Conservation (phyloP, 2,797 vertebrate genomes). For the Aulostomus chinensis region DNA sequence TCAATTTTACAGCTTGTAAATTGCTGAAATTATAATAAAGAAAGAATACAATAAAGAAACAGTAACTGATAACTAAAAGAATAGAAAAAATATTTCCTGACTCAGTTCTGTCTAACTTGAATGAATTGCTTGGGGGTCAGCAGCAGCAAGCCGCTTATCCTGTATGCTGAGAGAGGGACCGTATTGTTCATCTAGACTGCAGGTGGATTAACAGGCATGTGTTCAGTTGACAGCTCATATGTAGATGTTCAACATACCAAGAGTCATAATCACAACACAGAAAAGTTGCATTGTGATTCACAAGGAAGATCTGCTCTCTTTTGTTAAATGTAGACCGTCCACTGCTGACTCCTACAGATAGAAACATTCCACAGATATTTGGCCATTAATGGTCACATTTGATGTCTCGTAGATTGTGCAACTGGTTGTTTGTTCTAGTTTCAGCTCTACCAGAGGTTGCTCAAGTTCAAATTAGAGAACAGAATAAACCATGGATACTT, state of each 20-base stretch:
- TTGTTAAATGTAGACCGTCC: constrained; percentile 32
- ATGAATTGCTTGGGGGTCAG: constrained; percentile 24
- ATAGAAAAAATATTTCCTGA: too few relatives aligned
- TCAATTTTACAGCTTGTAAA: too few relatives aligned
- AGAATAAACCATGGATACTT: constrained; percentile 20
- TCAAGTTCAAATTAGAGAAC: too few relatives aligned
- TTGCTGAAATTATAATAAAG: too few relatives aligned
- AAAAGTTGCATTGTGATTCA: constrained; percentile 41
- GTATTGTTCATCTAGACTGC: constrained; percentile 11
- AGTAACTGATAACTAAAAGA: constrained; percentile 1
- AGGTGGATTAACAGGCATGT: constrained; percentile 12
- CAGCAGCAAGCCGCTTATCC: constrained; percentile 8
- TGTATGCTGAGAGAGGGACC: constrained; percentile 26
- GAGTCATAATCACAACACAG: constrained; percentile 40
- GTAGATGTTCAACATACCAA: constrained; percentile 46
- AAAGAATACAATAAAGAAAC: not conserved
- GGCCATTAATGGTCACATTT: constrained; percentile 40
- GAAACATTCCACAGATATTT: constrained; percentile 41
- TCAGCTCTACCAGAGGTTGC: too few relatives aligned
- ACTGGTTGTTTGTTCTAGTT: constrained; percentile 29
- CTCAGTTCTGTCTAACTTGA: constrained; percentile 10
- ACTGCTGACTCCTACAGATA: constrained; percentile 30
- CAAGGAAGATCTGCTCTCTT: constrained; percentile 37
- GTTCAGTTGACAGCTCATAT: constrained; percentile 37
- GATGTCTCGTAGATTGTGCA: constrained; percentile 28